Conservation (phyloP, 1,140 invertebrate genomes). For the Batillaria attramentaria region DNA sequence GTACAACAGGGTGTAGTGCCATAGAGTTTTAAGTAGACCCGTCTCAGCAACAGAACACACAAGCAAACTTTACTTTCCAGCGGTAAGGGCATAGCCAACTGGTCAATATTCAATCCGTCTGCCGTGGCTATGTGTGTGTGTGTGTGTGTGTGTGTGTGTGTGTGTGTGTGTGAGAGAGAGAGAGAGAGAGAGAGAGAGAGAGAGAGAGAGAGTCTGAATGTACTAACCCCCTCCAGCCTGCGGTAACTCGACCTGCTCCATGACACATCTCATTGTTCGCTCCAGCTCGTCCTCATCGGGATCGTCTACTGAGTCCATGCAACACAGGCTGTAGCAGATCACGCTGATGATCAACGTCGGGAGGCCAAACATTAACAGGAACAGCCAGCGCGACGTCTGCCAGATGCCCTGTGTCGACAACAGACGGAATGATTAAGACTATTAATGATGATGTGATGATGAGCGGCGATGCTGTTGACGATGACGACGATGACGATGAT, state of each 20-base stretch:
- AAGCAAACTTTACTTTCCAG: neutral
- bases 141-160: no score
- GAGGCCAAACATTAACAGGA: conserved; percentile 69
- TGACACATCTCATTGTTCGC: neutral
- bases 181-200: neutral
- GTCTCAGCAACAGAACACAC: neutral
- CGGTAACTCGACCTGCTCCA: neutral
- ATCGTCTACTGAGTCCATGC: conserved; percentile 67
- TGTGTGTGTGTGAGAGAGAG: neutral
- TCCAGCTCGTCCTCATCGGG: conserved; percentile 36
- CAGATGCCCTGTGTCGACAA: conserved; percentile 68
- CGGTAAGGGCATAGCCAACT: neutral
- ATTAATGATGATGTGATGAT: neutral
- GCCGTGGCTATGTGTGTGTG: neutral
- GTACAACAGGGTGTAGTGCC: neutral
- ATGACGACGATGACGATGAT: no score
- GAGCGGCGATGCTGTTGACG: neutral
- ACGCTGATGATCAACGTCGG: conserved; percentile 67
- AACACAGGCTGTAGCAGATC: conserved; percentile 70
- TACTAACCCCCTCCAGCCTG: neutral
- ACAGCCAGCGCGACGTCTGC: conserved; percentile 67
- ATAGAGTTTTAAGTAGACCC: neutral
- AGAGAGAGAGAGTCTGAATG: neutral
- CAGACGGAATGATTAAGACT: no score
- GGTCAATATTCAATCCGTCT: neutral